These are phyloP conservation scores for Wasmannia auropunctata DNA, from an alignment of 1,140 invertebrate species.

Conservation along the genomic window DNA sequence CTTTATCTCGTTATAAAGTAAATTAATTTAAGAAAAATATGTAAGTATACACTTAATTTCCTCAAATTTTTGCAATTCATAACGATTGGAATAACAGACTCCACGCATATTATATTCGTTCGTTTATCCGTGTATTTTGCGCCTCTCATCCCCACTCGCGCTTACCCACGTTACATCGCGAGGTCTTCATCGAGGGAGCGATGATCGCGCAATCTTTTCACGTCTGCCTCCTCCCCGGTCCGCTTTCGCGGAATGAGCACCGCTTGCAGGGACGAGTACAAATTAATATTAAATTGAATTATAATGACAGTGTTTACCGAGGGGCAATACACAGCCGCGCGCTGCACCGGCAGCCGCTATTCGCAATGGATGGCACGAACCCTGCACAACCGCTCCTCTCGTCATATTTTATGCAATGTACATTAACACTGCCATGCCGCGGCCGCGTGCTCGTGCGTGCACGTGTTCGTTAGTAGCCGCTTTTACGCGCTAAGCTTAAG, in stretches of 20 bases:
- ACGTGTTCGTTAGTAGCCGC: slow-evolving; percentile 48
- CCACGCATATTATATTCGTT: background rate
- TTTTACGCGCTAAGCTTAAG: slow-evolving; percentile 33
- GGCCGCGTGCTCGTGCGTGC: slow-evolving; percentile 36
- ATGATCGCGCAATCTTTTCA: slow-evolving; percentile 59
- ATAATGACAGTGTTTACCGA: slow-evolving; percentile 78
- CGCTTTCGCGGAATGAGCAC: slow-evolving; percentile 64
- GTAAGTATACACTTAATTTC: background rate
- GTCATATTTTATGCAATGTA: slow-evolving; percentile 70
- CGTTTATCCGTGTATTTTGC: background rate
- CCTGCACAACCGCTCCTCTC: slow-evolving; percentile 66
- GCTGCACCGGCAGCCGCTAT: slow-evolving; percentile 52
- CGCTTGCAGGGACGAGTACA: slow-evolving; percentile 70
- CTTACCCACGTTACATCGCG: background rate
- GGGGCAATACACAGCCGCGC: slow-evolving; percentile 41
- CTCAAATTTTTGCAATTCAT: background rate
- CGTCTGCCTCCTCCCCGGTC: background rate
- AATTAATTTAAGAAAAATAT: background rate
- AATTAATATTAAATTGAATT: slow-evolving; percentile 80
- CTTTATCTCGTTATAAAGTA: background rate
- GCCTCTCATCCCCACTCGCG: background rate
- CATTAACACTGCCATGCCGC: slow-evolving; percentile 58
- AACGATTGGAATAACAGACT: background rate
- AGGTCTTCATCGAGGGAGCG: slow-evolving; percentile 44
- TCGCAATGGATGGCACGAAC: slow-evolving; percentile 67